A percentile compares a stretch with the other conserved stretches of the same genome.
phyloP scores from a whole-genome alignment of 2,797 vertebrate genomes.

The Fundulus diaphanus region DNA sequence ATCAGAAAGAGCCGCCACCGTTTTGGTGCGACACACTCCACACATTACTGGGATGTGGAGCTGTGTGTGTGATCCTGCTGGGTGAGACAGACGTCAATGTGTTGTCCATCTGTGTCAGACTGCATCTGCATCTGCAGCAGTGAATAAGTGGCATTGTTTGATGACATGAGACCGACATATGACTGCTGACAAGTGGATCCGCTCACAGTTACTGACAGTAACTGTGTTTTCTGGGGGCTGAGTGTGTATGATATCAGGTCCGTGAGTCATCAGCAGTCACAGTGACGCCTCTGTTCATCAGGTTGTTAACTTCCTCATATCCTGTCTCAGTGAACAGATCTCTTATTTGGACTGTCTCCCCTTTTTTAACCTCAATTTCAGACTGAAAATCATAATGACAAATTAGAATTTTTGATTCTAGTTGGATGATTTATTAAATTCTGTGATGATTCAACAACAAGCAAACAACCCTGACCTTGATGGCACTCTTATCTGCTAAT shows the following conservation, averaged over 20 bases:
- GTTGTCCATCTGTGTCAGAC: conserved; percentile 53
- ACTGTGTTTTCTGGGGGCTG: conserved; percentile 55
- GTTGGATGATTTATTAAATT: background rate
- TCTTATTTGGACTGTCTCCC: conserved; percentile 37
- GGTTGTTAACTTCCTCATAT: conserved; percentile 46
- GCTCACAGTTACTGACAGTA: conserved; percentile 68
- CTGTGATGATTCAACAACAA: conserved; percentile 2
- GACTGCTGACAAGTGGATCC: conserved; percentile 68
- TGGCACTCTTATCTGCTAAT: background rate
- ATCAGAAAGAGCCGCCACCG: conserved; percentile 35
- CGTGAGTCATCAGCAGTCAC: conserved; percentile 26
- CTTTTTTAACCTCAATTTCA: background rate
- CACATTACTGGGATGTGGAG: conserved; percentile 46
- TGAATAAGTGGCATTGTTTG: conserved; percentile 67
- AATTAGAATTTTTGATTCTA: conserved; percentile 7
- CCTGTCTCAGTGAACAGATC: conserved; percentile 54
- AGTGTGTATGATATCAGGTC: conserved; percentile 31
- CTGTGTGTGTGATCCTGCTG: conserved; percentile 62
- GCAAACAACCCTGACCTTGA: background rate
- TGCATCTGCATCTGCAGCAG: conserved; percentile 46
- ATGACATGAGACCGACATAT: conserved; percentile 55
- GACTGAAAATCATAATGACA: conserved; percentile 1
- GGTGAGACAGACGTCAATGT: conserved; percentile 63
- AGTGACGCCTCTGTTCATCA: conserved; percentile 62
- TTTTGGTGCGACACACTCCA: conserved; percentile 47